Evolutionary conservation across 2,797 vertebrate species (phyloP).

Genomic region (Neosilurus hyrtlii): DNA sequence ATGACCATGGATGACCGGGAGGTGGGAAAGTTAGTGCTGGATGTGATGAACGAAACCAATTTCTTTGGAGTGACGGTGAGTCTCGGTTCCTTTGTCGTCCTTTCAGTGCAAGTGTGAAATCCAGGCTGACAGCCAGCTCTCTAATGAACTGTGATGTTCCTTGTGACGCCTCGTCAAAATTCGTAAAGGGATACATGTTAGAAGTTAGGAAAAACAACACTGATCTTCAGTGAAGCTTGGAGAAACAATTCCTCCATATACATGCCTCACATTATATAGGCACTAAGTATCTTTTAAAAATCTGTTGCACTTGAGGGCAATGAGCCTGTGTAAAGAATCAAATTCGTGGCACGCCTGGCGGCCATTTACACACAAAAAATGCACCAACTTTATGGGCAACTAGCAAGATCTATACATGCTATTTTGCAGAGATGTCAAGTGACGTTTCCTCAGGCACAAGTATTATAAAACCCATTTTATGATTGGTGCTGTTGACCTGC

Average conservation of each 20-base stretch:
- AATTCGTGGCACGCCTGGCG: constrained; percentile 7
- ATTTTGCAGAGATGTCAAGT: constrained; percentile 38
- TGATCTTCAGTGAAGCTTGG: constrained; percentile 9
- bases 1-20: constrained; percentile 93
- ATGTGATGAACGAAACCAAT: constrained; percentile 98
- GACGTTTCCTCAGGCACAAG: constrained; percentile 47
- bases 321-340: constrained; percentile 4
- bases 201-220: constrained; percentile 26
- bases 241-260: constrained; percentile 19
- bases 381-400: neutral
- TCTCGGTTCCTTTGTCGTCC: constrained; percentile 27
- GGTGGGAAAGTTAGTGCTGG: constrained; percentile 92
- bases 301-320: constrained; percentile 4
- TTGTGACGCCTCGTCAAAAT: constrained; percentile 27
- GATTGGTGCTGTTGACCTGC: constrained; percentile 33
- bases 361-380: constrained; percentile 6
- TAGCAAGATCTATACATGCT: constrained; percentile 22
- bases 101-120: constrained; percentile 7
- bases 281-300: constrained; percentile 26
- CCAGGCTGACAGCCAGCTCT: constrained; percentile 19
- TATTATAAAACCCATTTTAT: constrained; percentile 41
- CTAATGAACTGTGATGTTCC: constrained; percentile 43
- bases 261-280: constrained; percentile 11
- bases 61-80: constrained; percentile 97
- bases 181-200: constrained; percentile 18